Evolutionary conservation across 2,797 vertebrate genomes (phyloP).

Genomic region (Nannoperca obscura): DNA sequence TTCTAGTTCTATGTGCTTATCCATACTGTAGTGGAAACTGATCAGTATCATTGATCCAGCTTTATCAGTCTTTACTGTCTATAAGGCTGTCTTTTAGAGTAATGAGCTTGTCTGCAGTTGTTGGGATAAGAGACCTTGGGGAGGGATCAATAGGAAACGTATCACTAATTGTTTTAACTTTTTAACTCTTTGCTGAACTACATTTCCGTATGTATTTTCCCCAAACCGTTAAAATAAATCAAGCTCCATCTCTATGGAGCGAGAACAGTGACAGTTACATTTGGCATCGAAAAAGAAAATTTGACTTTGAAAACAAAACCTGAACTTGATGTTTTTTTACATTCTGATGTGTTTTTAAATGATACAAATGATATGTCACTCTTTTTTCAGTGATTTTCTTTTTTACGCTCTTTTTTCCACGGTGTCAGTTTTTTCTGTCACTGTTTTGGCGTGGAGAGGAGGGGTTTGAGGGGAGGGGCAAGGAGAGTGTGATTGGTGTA

Average conservation of each 20-base stretch:
- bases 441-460: no score
- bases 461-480: no score
- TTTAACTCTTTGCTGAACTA: slow-evolving; percentile 36
- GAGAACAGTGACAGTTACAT: no score
- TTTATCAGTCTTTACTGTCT: slow-evolving; percentile 77
- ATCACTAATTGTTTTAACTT: slow-evolving; percentile 66
- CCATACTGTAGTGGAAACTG: slow-evolving; percentile 63
- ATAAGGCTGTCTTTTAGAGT: slow-evolving; percentile 76
- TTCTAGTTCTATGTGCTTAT: slow-evolving; percentile 59
- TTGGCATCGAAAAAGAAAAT: no score
- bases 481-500: no score
- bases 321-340: no score
- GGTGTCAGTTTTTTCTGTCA: no score
- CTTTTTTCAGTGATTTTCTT: no score
- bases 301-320: no score
- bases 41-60: slow-evolving; percentile 77
- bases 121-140: slow-evolving; percentile 69
- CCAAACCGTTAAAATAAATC: slow-evolving; percentile 9
- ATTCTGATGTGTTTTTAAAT: no score
- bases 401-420: no score
- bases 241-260: not conserved
- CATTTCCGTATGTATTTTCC: slow-evolving; percentile 8
- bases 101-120: slow-evolving; percentile 76
- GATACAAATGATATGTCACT: no score
- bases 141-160: slow-evolving; percentile 70